Evolutionary conservation across 2,797 vertebrate genomes (phyloP), one percentile per base, ranked within the genome.

Genomic region (Ambastaia sidthimunki): DNA sequence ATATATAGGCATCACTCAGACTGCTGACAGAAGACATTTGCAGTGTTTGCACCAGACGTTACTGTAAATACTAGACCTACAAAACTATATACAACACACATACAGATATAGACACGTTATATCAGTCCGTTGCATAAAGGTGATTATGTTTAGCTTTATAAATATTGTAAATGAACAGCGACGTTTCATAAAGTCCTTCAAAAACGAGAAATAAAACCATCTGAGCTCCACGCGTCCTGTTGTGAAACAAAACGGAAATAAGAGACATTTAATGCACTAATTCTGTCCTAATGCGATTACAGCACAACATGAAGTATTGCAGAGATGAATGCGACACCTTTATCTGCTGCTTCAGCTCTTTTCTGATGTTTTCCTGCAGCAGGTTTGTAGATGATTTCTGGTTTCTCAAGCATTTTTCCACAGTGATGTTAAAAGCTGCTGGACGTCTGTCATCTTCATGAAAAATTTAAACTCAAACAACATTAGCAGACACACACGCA

Each of bases 31-130:
- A 96, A 95, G 96, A 97, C 92, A 92, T 96, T 28, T 95, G 94
- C 92, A 90, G 95, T 96, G 95, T 93, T 93, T 95, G 95, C 93
- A 96, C 92, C 94, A 96, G 94, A 96, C 94, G 93, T 92, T 90
- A 95, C 92, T 85, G 92, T 92, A 93, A 93, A 92, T 95, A 95
- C 94, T 95, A 95, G 93, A 88, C 93, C 95, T 95, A 94, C 93
- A 96, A 97, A 97, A 94, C 93, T 98, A 98, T 97, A 95, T 98
- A 98, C 96, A 98, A 89, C 91, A 95, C 93, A 94, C 94, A 93
- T 94, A 94, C 93, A 94, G 93, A 82, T 94, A 92, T n/a, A n/a
- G n/a, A n/a, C 94, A 95, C 94, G 96, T 95, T 95, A 95, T 94
- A 94, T 93, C 94, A 95, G 95, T 96, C 93, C 95, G 91, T 92